Conservation (phyloP, 1,140 invertebrate species). For the Drosophila dunni region DNA sequence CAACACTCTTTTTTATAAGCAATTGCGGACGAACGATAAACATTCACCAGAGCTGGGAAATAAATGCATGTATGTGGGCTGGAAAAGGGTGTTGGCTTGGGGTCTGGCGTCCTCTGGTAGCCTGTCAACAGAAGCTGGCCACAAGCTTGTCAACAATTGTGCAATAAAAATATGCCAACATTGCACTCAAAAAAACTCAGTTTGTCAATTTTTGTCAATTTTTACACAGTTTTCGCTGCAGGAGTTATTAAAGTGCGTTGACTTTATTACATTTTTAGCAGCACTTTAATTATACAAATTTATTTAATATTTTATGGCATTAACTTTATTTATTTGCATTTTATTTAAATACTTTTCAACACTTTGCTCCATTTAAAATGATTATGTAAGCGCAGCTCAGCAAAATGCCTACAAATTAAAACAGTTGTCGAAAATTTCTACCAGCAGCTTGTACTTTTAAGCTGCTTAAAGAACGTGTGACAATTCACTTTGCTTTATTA, state of each 20-base stretch:
- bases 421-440: no score
- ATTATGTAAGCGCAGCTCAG: no score
- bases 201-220: no score
- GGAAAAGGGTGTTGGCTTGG: neutral
- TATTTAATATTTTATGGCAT: no score
- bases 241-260: no score
- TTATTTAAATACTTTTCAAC: no score
- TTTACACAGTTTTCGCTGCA: no score
- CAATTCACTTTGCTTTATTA: neutral
- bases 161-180: conserved; percentile 14
- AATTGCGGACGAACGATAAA: conserved; percentile 34
- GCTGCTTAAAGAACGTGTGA: neutral
- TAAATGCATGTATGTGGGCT: neutral
- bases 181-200: neutral
- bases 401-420: no score
- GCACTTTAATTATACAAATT: no score
- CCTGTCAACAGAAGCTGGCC: conserved; percentile 14
- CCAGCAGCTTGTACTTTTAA: neutral
- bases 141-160: conserved; percentile 27
- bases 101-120: neutral
- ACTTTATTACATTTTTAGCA: no score
- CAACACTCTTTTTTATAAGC: conserved; percentile 49
- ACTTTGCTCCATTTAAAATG: no score
- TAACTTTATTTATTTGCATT: no score
- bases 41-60: conserved; percentile 6